Conservation (phyloP, 2,113 vertebrate species). For the Platycercus adscitus region DNA sequence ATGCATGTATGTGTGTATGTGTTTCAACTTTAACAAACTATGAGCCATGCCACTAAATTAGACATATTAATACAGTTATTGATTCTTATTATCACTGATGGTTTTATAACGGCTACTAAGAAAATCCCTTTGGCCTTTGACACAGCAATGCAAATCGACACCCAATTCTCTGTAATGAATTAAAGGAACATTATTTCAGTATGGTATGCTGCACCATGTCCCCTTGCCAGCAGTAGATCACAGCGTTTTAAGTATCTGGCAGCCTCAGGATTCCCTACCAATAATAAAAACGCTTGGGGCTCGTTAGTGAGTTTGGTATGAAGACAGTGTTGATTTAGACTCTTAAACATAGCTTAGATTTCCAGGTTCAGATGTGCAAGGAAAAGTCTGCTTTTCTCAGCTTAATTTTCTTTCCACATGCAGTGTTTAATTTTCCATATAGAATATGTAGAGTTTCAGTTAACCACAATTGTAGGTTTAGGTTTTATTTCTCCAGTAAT, state of each 20-base stretch:
- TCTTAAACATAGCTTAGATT: neutral
- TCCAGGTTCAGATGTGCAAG: neutral
- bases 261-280: accelerated
- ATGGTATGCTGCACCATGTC: neutral
- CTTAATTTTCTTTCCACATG: neutral
- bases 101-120: neutral
- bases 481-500: neutral
- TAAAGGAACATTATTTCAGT: neutral
- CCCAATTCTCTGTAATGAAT: neutral
- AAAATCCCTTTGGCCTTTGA: neutral
- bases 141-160: neutral
- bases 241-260: neutral
- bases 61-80: neutral
- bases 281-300: neutral
- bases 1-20: too few relatives aligned
- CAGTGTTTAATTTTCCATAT: neutral
- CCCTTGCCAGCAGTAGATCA: neutral
- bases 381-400: neutral
- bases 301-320: neutral
- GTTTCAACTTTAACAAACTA: neutral
- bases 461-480: neutral
- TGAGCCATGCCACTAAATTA: neutral
- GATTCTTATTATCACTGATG: neutral
- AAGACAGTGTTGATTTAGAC: neutral
- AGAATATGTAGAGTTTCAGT: neutral